Evolutionary conservation across 2,797 vertebrate genomes (phyloP), one percentile per base, ranked within the genome.

Genomic region (Enteromius thamalakanensis): DNA sequence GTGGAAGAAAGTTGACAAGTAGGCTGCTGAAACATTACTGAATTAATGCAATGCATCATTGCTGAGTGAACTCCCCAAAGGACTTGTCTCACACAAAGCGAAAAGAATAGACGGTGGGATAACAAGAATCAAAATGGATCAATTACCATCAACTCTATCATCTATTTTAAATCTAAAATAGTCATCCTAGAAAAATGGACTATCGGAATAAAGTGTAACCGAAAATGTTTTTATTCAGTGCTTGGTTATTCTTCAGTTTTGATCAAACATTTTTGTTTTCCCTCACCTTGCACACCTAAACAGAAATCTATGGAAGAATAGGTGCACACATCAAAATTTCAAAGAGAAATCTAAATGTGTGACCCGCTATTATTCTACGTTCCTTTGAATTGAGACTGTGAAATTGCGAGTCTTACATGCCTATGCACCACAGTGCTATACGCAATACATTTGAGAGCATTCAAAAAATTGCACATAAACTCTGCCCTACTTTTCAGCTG

Each of bases 381-480:
- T 37, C 1, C 12, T 81, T n/a, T 72, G 19, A 72, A 81, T 6
- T 17, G 23, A 42, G 37, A 71, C 11, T 32, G n/a, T 60, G 53
- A 47, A 60, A 70, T 21, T 45, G n/a, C 3, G 14, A 60, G 23
- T 29, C 64, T 58, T 26, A 5, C n/a, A 60, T 58, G 45, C 68
- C 68, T 72, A 15, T 32, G 5, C 15, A 60, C 23, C 1, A 10
- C 10, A 75, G 69, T 62, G 77, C 72, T 19, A 29, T 14, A 32
- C 1, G 7, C 32, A 29, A 26, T 21, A 34, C 37, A 72, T 37
- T 51, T 74, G 10, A 45, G 45, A 19, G 11, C 51, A 40, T 82
- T 81, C 40, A 29, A 23, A 37, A 69, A 75, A 84, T 67, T 79
- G 76, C 68, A 65, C 83, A 81, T 76, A 65, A 78, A 85, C 77